Evolutionary conservation across 1,140 invertebrate species (phyloP).

Genomic region (Plodia interpunctella): DNA sequence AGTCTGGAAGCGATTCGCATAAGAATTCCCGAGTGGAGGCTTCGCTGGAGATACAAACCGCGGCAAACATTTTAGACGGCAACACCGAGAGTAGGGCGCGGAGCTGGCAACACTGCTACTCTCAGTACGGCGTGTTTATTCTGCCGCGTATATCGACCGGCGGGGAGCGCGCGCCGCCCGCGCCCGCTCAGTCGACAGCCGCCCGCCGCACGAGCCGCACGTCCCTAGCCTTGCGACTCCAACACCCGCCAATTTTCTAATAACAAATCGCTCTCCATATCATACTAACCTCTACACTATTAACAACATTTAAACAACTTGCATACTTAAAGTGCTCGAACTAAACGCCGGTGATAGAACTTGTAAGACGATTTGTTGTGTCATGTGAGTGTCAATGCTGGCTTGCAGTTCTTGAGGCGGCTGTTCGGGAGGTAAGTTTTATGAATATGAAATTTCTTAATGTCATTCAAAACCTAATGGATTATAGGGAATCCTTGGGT

Average conservation of each 20-base stretch:
- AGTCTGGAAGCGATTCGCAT: slow-evolving; percentile 20
- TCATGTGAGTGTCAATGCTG: slow-evolving; percentile 50
- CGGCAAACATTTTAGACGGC: slow-evolving; percentile 42
- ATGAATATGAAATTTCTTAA: not conserved
- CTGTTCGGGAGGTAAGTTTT: slow-evolving; percentile 58
- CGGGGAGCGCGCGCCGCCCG: slow-evolving; percentile 54
- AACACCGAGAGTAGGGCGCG: slow-evolving; percentile 31
- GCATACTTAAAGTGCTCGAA: slow-evolving; percentile 9
- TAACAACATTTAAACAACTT: slow-evolving; percentile 11
- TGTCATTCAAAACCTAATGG: not conserved
- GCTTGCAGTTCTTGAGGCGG: slow-evolving; percentile 49
- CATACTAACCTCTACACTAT: not conserved
- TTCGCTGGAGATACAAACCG: slow-evolving; percentile 40
- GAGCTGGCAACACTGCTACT: slow-evolving; percentile 55
- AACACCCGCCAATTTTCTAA: slow-evolving; percentile 48
- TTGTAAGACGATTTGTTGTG: slow-evolving; percentile 41
- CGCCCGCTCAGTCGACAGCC: slow-evolving; percentile 51
- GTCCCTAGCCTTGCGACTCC: slow-evolving; percentile 32
- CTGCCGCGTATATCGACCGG: slow-evolving; percentile 71
- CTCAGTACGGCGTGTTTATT: slow-evolving; percentile 69
- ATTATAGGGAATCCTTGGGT: slow-evolving; percentile 9
- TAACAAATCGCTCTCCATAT: slow-evolving; percentile 42
- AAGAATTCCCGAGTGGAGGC: slow-evolving; percentile 28
- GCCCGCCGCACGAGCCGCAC: slow-evolving; percentile 34
- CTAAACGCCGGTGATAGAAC: not conserved